Base-by-base conservation (phyloP, 2,888 invertebrate genomes). In the Phalangium opilio region DNA sequence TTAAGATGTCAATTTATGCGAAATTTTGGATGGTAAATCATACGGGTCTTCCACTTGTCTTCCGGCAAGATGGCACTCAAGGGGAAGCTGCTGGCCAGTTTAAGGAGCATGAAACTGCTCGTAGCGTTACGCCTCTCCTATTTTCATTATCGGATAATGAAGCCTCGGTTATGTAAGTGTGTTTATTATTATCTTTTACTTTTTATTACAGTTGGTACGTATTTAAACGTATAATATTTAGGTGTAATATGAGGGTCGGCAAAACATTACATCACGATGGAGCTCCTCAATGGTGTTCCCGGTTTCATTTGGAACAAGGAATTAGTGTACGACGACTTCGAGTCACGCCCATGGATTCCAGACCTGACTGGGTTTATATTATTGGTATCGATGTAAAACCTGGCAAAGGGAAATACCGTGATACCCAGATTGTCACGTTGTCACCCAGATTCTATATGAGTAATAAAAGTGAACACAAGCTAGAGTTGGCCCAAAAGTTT, bases 11-110 rank as follows among this genome's bases (percentile, higher is more conserved):
- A 17, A 73, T 93, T 20, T 81, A 79, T 43, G 83, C 85, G 2
- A 83, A 86, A 2, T 91, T 82, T 70, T 96, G 95, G 95, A 76
- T 98, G 56, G 79, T 96, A 50, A 96, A 98, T 71, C 84, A 85
- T 67, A 84, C 91, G 5, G 95, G 95, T 0, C 70, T 98, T 51
- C 95, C 96, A n/a, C 70, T 98, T 51, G 81, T 98, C 46, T 90
- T 93, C 67, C 78, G 82, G 57, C 93, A 95, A 67, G 90, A 87
- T 65, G 84, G 85, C 1, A 77, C 78, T 12, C 74, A 75, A 11
- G 64, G 70, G 20, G 81, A 83, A 53, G 83, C 85, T 7, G 63
- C 67, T 33, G 95, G 93, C 2, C 95, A 95, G 70, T 85, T 83
- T 65, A 80, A 80, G 49, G 96, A 96, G 66, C 89, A 96, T 65